Evolutionary conservation across 2,888 invertebrate species (phyloP), one percentile per base, ranked within the genome.

Genomic region (Aphidoletes aphidimyza): DNA sequence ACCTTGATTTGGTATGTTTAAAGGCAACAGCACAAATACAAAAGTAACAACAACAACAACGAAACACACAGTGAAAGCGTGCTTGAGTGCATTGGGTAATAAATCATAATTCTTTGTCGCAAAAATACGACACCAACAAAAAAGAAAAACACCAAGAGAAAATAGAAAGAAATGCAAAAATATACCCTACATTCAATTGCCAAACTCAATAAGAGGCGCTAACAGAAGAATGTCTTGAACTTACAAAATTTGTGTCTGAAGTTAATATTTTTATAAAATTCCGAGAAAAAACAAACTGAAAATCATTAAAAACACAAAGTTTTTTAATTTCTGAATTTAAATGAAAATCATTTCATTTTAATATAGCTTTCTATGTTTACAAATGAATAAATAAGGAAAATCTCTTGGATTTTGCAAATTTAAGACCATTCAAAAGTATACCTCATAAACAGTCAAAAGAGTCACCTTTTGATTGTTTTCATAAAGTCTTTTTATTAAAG

Each of bases 41-140:
- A 69, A 19, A n/a, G 34, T 0, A 54, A 19, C 69, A 69, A 69
- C 30, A 3, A 69, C n/a, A n/a, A n/a, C n/a, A n/a, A n/a, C n/a
- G n/a, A n/a, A n/a, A n/a, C n/a, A n/a, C n/a, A n/a, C 9, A 30
- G 69, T 30, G 69, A 69, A 69, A 69, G 30, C 34, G 69, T 69
- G 69, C 69, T 69, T 69, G 69, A 69, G 69, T 69, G 34, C 34
- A 69, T 69, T 69, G 34, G 11, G n/a, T 30, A 2, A 69, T 69
- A 69, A 69, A 69, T 69, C 69, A 69, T 69, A 69, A 69, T 69
- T 69, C 69, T 69, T 69, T 69, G 69, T 69, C 69, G 69, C 69
- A 69, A 69, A 69, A 19, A 11, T n/a, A 69, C 30, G 30, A 34
- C 69, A 69, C 69, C 69, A 69, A 69, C 30, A 69, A 11, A 19